A percentile compares a stretch with the other conserved stretches of the same genome.
Evolutionary conservation across 2,888 invertebrate genomes (phyloP).

Genomic region (Andrena haemorrhoa): DNA sequence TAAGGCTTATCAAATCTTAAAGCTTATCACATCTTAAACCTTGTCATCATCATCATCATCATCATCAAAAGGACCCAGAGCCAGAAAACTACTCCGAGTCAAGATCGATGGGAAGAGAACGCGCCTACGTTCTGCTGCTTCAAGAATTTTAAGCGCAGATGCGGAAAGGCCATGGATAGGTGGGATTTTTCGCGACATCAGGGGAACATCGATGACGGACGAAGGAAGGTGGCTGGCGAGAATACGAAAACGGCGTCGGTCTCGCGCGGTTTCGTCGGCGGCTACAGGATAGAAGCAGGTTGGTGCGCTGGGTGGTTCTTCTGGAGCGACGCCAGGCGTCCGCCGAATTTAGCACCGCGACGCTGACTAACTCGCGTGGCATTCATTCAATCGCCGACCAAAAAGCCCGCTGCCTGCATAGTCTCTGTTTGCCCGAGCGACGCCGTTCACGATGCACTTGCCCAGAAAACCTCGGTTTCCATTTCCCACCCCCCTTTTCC

Average conservation of each 20-base stretch:
- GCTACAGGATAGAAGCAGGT: slow-evolving; percentile 81
- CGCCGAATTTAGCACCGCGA: slow-evolving; percentile 84
- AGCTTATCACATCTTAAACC: no score
- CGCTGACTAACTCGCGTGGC: slow-evolving; percentile 84
- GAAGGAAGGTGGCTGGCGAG: slow-evolving; percentile 55
- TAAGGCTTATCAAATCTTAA: no score
- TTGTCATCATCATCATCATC: no score
- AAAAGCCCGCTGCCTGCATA: slow-evolving; percentile 72
- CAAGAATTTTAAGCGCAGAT: background rate
- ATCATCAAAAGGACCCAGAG: no score
- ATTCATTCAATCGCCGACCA: slow-evolving; percentile 83
- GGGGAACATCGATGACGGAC: slow-evolving; percentile 24
- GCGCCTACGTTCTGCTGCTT: background rate
- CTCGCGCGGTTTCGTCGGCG: slow-evolving; percentile 69
- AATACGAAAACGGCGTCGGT: slow-evolving; percentile 66
- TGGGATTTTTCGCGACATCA: slow-evolving; percentile 4
- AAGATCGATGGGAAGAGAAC: background rate
- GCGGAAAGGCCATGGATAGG: background rate
- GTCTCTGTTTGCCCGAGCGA: slow-evolving; percentile 55
- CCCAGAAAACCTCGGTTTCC: slow-evolving; percentile 34
- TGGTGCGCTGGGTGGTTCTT: slow-evolving; percentile 84
- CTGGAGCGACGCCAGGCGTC: slow-evolving; percentile 82
- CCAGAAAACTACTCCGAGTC: background rate
- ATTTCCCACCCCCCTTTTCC: slow-evolving; percentile 7
- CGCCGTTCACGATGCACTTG: slow-evolving; percentile 29